Base-by-base conservation (phyloP, 2,888 invertebrate genomes). In the Allophyes oxyacanthae region DNA sequence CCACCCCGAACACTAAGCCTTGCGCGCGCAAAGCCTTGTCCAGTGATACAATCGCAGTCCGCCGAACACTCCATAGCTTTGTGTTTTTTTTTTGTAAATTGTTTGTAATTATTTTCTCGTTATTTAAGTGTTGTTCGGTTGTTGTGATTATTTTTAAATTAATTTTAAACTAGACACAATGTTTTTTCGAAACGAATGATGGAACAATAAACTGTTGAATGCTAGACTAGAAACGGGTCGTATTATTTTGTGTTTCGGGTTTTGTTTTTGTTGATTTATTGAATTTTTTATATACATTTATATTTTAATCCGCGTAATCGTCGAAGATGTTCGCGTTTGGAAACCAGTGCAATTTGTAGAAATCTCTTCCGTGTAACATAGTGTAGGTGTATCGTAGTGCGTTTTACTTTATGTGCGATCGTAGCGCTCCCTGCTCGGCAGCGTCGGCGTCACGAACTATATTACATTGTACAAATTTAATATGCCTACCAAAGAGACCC, bases 401-500 rank as follows among this genome's bases (percentile, higher is more conserved):
- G 88, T 86, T 87, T 83, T 84, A 83, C 83, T 85, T 85, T 82
- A 83, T 81, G 86, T 84, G 89, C 87, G 86, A 82, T 78, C 80
- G 85, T 78, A 83, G 82, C 84, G 85, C 85, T 79, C 80, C 80
- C 81, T 76, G 79, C 80, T 80, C 79, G 85, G 79, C 78, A 73
- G 81, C 82, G 85, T 81, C 86, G 85, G 86, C 85, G 88, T 83
- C 87, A 87, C 80, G 86, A 86, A 91, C 92, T 91, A 85, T 90
- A 84, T 86, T 87, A 90, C 91, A 89, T 94, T 94, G 94, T 94
- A 94, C 94, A 94, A 94, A 94, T 92, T 86, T 86, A 87, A 88
- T 91, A 94, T 91, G 91, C 92, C 94, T 94, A 94, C 94, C 94
- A 94, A 94, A 94, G 94, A 94, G 94, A 94, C 94, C 87, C 94